Conservation (phyloP, 2,888 invertebrate species). For the Troides oblongomaculatus region DNA sequence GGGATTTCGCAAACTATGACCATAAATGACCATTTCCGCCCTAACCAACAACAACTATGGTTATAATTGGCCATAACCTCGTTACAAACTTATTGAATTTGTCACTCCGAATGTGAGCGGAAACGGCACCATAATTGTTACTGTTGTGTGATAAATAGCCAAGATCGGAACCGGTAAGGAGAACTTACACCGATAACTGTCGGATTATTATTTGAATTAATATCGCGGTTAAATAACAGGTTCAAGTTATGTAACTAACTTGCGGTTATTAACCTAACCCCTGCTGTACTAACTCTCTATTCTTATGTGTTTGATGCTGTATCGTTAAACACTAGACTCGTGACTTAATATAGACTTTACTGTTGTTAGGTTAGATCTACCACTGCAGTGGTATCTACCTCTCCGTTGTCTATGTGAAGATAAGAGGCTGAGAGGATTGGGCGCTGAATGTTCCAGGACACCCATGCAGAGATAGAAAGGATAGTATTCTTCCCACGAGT, state of each 20-base stretch:
- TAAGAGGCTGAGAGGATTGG: too few species aligned
- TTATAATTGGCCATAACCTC: background rate
- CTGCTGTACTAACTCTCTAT: too few species aligned
- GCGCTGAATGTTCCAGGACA: too few species aligned
- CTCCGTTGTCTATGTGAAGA: too few species aligned
- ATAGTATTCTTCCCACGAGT: too few species aligned
- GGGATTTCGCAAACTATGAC: too few species aligned
- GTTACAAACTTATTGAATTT: conserved; percentile 15
- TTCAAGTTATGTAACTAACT: background rate
- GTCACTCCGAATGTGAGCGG: conserved; percentile 9
- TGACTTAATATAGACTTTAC: too few species aligned
- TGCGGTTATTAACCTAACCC: background rate
- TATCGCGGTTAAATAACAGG: background rate
- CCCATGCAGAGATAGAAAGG: too few species aligned
- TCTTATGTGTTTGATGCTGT: too few species aligned
- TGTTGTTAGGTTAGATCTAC: too few species aligned
- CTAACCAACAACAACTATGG: background rate
- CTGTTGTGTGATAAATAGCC: conserved; percentile 10
- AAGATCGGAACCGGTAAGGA: background rate
- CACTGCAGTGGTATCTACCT: too few species aligned
- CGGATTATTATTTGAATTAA: conserved; percentile 14
- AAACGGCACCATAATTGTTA: conserved; percentile 4
- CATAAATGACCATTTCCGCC: background rate
- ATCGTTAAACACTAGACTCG: too few species aligned
- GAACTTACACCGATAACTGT: conserved; percentile 9